Evolutionary conservation across 2,888 invertebrate species (phyloP).

Genomic region (Leucoma salicis): DNA sequence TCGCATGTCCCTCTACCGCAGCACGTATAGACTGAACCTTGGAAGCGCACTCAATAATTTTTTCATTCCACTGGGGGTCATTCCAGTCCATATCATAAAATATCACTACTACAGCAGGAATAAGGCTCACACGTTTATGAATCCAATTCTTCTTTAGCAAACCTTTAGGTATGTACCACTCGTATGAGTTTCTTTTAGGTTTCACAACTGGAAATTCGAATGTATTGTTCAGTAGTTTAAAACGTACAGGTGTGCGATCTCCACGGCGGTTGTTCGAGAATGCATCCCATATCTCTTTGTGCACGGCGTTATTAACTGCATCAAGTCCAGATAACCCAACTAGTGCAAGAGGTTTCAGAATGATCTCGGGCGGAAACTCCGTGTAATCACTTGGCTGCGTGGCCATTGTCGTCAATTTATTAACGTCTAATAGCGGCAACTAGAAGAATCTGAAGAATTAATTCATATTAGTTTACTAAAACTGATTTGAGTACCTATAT

Average conservation of each 20-base stretch:
- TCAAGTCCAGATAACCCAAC: conserved; percentile 95
- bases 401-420: conserved; percentile 64
- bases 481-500: conserved; percentile 18
- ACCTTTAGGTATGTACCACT: conserved; percentile 97
- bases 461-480: conserved; percentile 40
- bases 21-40: conserved; percentile 91
- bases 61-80: conserved; percentile 96
- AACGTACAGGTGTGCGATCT: conserved; percentile 91
- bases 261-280: conserved; percentile 91
- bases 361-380: conserved; percentile 92
- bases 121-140: conserved; percentile 92
- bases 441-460: conserved; percentile 15
- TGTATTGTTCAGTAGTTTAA: conserved; percentile 90
- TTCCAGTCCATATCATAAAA: conserved; percentile 99
- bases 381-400: conserved; percentile 80
- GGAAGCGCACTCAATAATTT: conserved; percentile 95
- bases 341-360: conserved; percentile 91
- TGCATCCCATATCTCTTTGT: conserved; percentile 96
- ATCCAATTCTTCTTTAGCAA: conserved; percentile 98
- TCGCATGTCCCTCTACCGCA: conserved; percentile 87
- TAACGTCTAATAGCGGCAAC: conserved; percentile 10
- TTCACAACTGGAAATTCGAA: conserved; percentile 94
- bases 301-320: conserved; percentile 90
- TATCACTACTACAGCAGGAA: conserved; percentile 96
- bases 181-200: conserved; percentile 94